Evolutionary conservation across 2,888 invertebrate genomes (phyloP).

Genomic region (Helobdella robusta): DNA sequence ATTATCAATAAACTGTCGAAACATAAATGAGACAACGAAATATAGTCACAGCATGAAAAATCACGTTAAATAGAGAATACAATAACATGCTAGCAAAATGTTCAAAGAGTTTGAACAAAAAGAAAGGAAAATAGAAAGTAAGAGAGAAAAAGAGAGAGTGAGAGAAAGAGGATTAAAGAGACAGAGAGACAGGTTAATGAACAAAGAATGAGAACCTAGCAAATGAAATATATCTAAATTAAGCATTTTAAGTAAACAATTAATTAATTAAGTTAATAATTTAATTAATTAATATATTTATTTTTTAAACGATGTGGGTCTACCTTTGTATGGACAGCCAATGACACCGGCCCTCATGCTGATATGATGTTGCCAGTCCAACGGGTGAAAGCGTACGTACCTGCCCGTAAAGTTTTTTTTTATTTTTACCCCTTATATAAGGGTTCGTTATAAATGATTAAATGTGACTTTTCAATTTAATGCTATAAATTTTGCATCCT

Average conservation of each 20-base stretch:
- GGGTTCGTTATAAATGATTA: too few relatives aligned
- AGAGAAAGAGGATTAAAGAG: background rate
- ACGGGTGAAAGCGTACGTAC: constrained; percentile 52
- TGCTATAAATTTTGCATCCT: too few relatives aligned
- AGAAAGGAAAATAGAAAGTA: background rate
- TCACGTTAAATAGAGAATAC: too few relatives aligned
- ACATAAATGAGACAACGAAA: too few relatives aligned
- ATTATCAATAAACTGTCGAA: too few relatives aligned
- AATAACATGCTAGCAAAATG: too few relatives aligned
- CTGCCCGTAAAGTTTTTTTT: too few relatives aligned
- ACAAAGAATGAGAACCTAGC: background rate
- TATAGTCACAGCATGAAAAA: too few relatives aligned
- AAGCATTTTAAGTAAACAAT: background rate
- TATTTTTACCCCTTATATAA: too few relatives aligned
- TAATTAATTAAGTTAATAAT: background rate
- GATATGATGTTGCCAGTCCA: constrained; percentile 52
- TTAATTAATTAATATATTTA: background rate
- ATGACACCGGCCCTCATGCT: constrained; percentile 52
- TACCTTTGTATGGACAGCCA: constrained; percentile 52
- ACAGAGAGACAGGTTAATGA: background rate
- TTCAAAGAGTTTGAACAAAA: too few relatives aligned
- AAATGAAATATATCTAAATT: background rate
- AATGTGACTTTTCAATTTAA: too few relatives aligned
- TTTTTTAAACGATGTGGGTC: background rate
- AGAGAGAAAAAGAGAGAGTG: background rate